These are phyloP conservation scores for Orientallactaga bullata DNA, from an alignment of 2,113 vertebrate species.

Conservation along the genomic window DNA sequence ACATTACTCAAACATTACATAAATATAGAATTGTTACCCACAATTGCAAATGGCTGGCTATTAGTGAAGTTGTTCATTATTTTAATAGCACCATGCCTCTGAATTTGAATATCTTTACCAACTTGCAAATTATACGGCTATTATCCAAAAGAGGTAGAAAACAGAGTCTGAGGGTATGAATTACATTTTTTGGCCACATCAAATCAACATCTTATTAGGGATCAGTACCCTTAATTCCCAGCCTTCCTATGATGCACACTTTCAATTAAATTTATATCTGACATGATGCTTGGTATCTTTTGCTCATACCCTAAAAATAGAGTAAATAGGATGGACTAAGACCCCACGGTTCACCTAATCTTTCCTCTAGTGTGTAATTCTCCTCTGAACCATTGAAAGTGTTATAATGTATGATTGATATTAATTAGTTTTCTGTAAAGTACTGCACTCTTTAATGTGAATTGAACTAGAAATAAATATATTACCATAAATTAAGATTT, in stretches of 20 bases:
- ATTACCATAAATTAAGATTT: slow-evolving; percentile 88
- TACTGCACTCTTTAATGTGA: slow-evolving; percentile 84
- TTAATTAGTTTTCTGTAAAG: slow-evolving; percentile 87
- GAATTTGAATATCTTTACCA: slow-evolving; percentile 69
- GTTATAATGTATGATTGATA: slow-evolving; percentile 87
- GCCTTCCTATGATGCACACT: background rate
- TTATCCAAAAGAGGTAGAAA: slow-evolving; percentile 68
- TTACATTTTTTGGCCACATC: slow-evolving; percentile 66
- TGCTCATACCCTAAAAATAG: slow-evolving; percentile 57
- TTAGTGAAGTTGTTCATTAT: slow-evolving; percentile 69
- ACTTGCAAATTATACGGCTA: slow-evolving; percentile 69
- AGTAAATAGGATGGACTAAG: slow-evolving; percentile 63
- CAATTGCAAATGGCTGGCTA: slow-evolving; percentile 49
- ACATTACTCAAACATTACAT: slow-evolving; percentile 56
- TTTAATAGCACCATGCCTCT: slow-evolving; percentile 60
- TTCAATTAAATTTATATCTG: slow-evolving; percentile 71
- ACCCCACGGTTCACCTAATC: slow-evolving; percentile 74
- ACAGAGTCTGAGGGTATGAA: slow-evolving; percentile 55
- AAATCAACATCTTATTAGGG: slow-evolving; percentile 68
- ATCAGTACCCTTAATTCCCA: slow-evolving; percentile 63
- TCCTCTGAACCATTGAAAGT: slow-evolving; percentile 76
- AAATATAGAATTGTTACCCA: slow-evolving; percentile 55
- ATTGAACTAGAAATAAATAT: slow-evolving; percentile 88
- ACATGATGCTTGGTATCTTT: slow-evolving; percentile 60
- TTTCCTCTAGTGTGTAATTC: slow-evolving; percentile 66